Evolutionary conservation across 2,888 invertebrate species (phyloP), one percentile per base, ranked within the genome.

Genomic region (Lampropteryx suffumata): DNA sequence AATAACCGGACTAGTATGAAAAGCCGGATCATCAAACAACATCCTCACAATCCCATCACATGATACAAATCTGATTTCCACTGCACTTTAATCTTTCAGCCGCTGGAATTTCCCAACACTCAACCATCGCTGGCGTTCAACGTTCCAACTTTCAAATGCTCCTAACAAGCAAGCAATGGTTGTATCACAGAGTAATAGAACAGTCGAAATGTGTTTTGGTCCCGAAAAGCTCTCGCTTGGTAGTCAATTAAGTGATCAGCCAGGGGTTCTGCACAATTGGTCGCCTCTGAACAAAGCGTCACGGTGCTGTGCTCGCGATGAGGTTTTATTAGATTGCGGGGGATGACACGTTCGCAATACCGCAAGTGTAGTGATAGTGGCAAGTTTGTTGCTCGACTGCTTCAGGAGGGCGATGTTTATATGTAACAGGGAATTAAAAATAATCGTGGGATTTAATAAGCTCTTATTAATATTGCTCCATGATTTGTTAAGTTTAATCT

Each of bases 171-270:
- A 27, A 30, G 49, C 32, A 37, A 42, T 41, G 13, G 11, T 24
- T 8, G 29, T 9, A 9, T 0, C 21, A 35, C 41, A 35, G 14
- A 26, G 10, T 41, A 35, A 41, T 30, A 2, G 5, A 21, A 34
- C 45, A 36, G 36, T 45, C 14, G 14, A 13, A 32, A 13, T 34
- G 48, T 52, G 59, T 57, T 62, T 64, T 59, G 63, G 69, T 68
- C 77, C 76, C 62, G 35, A 75, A 79, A 82, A 82, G 75, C 82
- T 79, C 76, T 78, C 79, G 78, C 78, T 79, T 75, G 67, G 76
- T 81, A 87, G 86, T 88, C 88, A 89, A 89, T 89, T 89, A 89
- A 84, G 86, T 82, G 84, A 85, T 88, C 87, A 87, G 79, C 74
- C 86, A 87, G 87, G 86, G 87, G 88, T 84, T 79, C 77, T 73